Percentiles rank a stretch among this genome's conserved stretches.
Evolutionary conservation across 2,113 vertebrate genomes (phyloP).

Genomic region (Orthochromis malagaraziensis): DNA sequence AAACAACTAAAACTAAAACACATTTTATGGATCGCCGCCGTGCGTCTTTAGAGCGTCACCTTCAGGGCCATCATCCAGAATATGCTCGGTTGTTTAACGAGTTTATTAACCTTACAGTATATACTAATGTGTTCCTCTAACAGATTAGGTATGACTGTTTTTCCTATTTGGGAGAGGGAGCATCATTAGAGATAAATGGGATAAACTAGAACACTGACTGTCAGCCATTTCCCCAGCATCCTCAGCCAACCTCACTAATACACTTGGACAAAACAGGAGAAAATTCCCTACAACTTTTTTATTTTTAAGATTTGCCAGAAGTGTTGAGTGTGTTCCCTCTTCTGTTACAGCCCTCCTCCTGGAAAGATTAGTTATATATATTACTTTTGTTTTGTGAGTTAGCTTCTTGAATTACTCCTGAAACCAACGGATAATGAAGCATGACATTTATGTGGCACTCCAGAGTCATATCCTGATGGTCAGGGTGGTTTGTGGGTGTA

Average conservation of each 20-base stretch:
- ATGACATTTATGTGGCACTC: not conserved
- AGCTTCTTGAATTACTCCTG: not conserved
- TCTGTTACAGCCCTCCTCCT: not conserved
- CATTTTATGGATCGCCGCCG: not conserved
- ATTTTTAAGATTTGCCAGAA: not conserved
- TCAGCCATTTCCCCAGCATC: not conserved
- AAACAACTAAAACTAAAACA: not conserved
- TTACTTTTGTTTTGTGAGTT: not conserved
- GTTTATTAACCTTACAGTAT: not conserved
- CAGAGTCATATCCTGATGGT: not conserved
- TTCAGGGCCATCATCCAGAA: not conserved
- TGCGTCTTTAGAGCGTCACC: not conserved
- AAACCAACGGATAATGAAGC: not conserved
- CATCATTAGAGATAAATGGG: not conserved
- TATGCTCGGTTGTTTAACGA: not conserved
- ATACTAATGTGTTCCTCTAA: not conserved
- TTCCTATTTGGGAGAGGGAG: not conserved
- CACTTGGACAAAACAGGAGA: not conserved
- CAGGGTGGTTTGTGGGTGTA: not conserved
- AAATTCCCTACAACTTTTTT: not conserved
- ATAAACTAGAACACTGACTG: not conserved
- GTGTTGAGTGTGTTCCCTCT: not conserved
- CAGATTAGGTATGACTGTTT: not conserved
- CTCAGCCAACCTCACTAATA: not conserved
- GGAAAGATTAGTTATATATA: not conserved